Base-by-base conservation (phyloP, 2,888 invertebrate species). In the Ormia ochracea region DNA sequence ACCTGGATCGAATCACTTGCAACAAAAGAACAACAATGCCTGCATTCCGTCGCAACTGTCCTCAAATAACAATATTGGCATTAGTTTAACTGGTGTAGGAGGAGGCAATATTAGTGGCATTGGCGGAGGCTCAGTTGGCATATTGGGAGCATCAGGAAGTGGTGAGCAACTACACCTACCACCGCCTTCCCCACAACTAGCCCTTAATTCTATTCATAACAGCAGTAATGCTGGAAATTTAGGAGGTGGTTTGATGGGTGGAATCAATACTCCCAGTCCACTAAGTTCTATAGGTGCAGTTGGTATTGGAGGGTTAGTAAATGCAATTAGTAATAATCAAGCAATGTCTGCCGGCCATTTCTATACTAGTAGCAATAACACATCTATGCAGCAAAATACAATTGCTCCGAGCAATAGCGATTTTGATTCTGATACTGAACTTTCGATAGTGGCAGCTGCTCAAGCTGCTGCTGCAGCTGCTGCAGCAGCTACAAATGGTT, bases 361-460 rank as follows among this genome's bases (percentile, higher is more conserved):
- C 56, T 76, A 69, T 48, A 61, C 45, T 36, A 68, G 31, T 68
- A 81, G 14, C 48, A 72, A 48, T 56, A 82, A 52, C 21, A 17
- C 36, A 1, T 7, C 59, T 6, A 36, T 73, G 41, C 63, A 63
- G 41, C 78, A 82, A 19, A 81, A 65, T 36, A 74, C 74, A 52
- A 82, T 81, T 41, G 81, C 82, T 19, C 85, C 85, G 31, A 83
- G 85, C 38, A 84, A 85, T 56, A 88, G 87, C 82, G 88, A 88
- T 83, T 89, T 88, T 68, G 88, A 88, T 77, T 89, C 89, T 3
- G 88, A 88, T 54, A 88, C 89, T 5, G 88, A 88, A 77, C 83
- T 88, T 6, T 87, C 89, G 10, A 87, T 87, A 70, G 87, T 88
- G 21, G 85, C 87, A 43, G 87, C 86, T 5, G 84, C 84, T 52